Evolutionary conservation across 1,140 invertebrate species (phyloP).

Genomic region (Mesaphorura yosii): DNA sequence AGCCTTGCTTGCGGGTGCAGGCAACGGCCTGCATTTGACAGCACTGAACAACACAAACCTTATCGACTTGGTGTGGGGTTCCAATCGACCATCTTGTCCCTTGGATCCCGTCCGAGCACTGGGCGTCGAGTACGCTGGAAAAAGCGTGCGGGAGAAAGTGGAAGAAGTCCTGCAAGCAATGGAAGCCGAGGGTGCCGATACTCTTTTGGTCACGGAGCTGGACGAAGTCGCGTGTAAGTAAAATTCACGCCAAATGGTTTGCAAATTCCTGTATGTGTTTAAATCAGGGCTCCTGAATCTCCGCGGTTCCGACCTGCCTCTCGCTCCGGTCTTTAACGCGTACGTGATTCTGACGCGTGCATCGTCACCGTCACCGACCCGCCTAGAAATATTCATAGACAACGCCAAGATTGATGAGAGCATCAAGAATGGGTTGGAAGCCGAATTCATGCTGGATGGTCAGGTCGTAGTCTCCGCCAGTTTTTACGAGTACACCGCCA

Average conservation of each 20-base stretch:
- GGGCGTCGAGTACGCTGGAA: constrained; percentile 48
- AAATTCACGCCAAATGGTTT: neutral
- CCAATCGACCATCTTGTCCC: constrained; percentile 46
- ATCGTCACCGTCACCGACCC: constrained; percentile 40
- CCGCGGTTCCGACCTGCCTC: constrained; percentile 84
- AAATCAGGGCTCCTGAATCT: constrained; percentile 72
- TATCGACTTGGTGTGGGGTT: constrained; percentile 62
- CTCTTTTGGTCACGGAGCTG: constrained; percentile 70
- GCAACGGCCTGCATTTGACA: constrained; percentile 57
- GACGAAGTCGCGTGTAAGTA: constrained; percentile 84
- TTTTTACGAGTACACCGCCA: constrained; percentile 45
- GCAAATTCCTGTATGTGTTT: neutral
- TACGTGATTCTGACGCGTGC: constrained; percentile 60
- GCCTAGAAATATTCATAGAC: constrained; percentile 61
- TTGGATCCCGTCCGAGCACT: constrained; percentile 41
- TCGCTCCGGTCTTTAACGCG: constrained; percentile 92
- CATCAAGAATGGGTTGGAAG: constrained; percentile 1
- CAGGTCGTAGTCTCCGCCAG: constrained; percentile 29
- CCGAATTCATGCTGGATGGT: neutral
- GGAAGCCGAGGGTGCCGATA: constrained; percentile 51
- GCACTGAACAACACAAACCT: constrained; percentile 54
- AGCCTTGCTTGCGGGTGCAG: constrained; percentile 46
- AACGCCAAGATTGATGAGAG: constrained; percentile 42
- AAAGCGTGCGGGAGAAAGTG: constrained; percentile 60
- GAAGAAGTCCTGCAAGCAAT: constrained; percentile 52